Percentiles rank a stretch among this genome's conserved stretches.
phyloP scores from a whole-genome alignment of 2,888 invertebrate species.

The Acronicta leporina region DNA sequence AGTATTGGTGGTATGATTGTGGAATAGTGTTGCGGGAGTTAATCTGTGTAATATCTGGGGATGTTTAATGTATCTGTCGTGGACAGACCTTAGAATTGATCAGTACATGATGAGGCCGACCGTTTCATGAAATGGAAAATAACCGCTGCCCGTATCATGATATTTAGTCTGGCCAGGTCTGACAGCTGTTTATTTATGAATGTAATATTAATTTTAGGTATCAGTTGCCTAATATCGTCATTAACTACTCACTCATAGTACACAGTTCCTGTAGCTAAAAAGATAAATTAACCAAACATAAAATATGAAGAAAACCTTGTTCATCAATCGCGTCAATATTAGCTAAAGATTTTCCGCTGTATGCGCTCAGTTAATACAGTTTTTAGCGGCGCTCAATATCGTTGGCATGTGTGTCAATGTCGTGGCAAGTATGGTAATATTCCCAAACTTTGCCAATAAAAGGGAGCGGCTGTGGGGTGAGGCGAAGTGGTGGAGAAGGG shows the following conservation, averaged over 20 bases:
- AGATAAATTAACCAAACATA: constrained; percentile 20
- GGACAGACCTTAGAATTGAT: too few species aligned
- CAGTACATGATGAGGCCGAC: too few species aligned
- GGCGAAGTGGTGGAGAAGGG: neutral
- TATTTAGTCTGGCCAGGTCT: too few species aligned
- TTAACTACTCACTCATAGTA: neutral
- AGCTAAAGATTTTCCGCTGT: constrained; percentile 31
- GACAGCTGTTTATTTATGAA: too few species aligned
- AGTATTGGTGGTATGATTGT: neutral
- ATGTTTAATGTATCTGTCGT: neutral
- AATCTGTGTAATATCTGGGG: neutral
- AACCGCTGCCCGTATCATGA: too few species aligned
- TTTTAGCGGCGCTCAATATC: constrained; percentile 55
- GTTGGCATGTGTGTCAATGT: constrained; percentile 66
- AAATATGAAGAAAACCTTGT: constrained; percentile 36
- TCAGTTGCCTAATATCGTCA: neutral
- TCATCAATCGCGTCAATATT: constrained; percentile 50
- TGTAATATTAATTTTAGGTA: too few species aligned
- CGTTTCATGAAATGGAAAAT: too few species aligned
- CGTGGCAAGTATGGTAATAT: constrained; percentile 66
- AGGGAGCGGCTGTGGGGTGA: constrained; percentile 30
- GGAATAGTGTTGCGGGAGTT: neutral
- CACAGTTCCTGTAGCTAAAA: constrained; percentile 9
- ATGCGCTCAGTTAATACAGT: constrained; percentile 52
- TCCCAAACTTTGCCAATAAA: constrained; percentile 71